Evolutionary conservation across 2,888 invertebrate species (phyloP).

Genomic region (Cryptosula pallasiana): DNA sequence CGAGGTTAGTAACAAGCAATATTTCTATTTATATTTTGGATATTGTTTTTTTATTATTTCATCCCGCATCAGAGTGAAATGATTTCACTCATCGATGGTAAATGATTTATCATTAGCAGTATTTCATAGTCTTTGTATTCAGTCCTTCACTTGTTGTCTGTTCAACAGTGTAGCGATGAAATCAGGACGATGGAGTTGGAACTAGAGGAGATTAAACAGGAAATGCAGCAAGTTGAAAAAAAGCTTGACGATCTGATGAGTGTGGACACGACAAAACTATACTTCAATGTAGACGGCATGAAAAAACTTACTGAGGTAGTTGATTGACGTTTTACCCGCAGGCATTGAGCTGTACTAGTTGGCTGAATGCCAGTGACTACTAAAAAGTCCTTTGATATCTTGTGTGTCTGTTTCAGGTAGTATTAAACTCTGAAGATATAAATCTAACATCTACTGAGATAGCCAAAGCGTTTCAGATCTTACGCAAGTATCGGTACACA

Average conservation of each 20-base stretch:
- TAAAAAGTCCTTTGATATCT: no score
- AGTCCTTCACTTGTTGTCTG: no score
- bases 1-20: background rate
- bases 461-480: constrained; percentile 15
- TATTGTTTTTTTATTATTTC: no score
- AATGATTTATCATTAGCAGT: no score
- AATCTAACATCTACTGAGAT: constrained; percentile 16
- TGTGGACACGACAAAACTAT: background rate
- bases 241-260: background rate
- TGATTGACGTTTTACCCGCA: no score
- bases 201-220: background rate
- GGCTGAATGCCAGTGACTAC: no score
- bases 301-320: constrained; percentile 7
- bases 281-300: constrained; percentile 18
- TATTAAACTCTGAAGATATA: background rate
- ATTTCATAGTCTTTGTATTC: no score
- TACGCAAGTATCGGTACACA: constrained; percentile 6
- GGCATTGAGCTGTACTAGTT: no score
- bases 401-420: background rate
- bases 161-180: no score
- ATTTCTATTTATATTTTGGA: background rate
- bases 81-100: no score
- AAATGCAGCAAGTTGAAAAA: background rate
- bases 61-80: no score
- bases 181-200: background rate